Evolutionary conservation across 2,797 vertebrate genomes (phyloP), one percentile per base, ranked within the genome.

Genomic region (Protosalanx chinensis): DNA sequence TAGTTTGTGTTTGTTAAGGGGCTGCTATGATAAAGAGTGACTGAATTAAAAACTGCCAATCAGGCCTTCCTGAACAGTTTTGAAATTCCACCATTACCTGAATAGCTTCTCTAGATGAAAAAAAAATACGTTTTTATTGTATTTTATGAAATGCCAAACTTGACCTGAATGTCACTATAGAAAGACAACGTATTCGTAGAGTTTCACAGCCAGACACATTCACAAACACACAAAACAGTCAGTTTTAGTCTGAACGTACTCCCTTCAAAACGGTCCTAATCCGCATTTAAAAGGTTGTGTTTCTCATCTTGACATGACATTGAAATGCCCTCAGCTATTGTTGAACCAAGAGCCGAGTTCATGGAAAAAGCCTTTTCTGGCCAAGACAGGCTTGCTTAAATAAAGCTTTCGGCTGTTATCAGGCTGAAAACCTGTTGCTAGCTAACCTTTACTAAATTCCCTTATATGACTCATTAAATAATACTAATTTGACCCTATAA

Each of bases 371-470:
- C 66, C 35, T 56, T 64, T 75, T 72, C 64, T 6, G 46, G 67
- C 56, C 41, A 69, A 75, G 67, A 33, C 69, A 60, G 74, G 71
- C 58, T 27, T 23, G 23, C 23, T 12, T 23, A 23, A 23, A 20
- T 57, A 64, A 72, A 61, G 60, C 76, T 83, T 80, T 84, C 73
- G 76, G 73, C 68, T 80, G 76, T 73, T 73, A 71, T 68, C 1
- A 85, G 68, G 30, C 6, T 63, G 32, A 63, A 30, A 63, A 63
- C 61, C 12, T 35, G 29, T 18, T 18, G 30, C 5, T 56, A 56
- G 5, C 51, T 56, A 8, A n/a, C 51, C 51, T 56, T 16, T n/a
- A 6, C 51, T 56, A 41, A 70, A 66, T 76, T 79, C 58, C 53
- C 72, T 18, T 60, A 60, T 60, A 63, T 59, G 66, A 62, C 73